Conservation (phyloP, 2,113 vertebrate species). For the Thomomys bottae region DNA sequence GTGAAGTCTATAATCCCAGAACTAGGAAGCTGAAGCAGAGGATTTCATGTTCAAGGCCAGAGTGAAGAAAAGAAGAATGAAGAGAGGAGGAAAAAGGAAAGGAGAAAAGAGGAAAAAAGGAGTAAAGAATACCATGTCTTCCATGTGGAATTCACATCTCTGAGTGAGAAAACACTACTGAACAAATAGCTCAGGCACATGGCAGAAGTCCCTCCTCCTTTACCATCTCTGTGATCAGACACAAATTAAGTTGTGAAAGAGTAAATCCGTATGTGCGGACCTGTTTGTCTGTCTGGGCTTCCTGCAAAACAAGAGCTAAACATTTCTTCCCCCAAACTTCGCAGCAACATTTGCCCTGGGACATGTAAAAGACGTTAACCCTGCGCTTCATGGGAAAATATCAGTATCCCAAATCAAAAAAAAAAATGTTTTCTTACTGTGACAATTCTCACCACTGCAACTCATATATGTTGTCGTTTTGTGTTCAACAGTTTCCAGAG, state of each 20-base stretch:
- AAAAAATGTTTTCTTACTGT: neutral
- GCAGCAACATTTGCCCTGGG: neutral
- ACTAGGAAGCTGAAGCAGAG: too few relatives aligned
- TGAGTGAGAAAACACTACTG: neutral
- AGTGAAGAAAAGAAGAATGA: too few relatives aligned
- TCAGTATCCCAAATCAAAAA: neutral
- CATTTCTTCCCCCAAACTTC: neutral
- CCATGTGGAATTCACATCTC: neutral
- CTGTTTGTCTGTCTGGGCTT: neutral
- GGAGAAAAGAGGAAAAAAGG: too few relatives aligned
- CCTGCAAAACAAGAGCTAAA: neutral
- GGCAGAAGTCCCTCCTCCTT: neutral
- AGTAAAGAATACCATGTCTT: neutral
- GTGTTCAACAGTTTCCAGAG: neutral
- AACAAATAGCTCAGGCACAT: neutral
- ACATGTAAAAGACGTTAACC: neutral
- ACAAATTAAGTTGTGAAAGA: neutral
- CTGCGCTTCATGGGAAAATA: neutral
- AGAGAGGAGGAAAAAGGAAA: too few relatives aligned
- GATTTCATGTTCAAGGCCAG: too few relatives aligned
- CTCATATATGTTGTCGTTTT: neutral
- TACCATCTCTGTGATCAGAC: neutral
- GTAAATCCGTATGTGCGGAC: neutral
- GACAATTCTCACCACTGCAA: neutral
- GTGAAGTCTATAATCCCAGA: too few relatives aligned